Conservation (phyloP, 2,797 vertebrate genomes). For the Mastacembelus armatus region DNA sequence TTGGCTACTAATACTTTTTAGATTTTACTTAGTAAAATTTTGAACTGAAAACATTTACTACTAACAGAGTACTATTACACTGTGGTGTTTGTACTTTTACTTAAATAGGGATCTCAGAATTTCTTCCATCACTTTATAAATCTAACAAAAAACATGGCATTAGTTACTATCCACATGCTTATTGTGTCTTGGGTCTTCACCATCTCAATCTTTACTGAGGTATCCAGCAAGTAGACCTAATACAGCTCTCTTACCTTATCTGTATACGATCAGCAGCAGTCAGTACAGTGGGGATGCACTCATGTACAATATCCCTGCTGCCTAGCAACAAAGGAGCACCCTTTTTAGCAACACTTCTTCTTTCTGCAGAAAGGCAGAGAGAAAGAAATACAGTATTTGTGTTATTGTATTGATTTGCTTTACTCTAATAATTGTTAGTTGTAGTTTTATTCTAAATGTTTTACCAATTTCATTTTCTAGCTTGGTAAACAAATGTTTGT, state of each 20-base stretch:
- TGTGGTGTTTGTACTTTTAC: too few relatives aligned
- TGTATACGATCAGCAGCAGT: slow-evolving; percentile 23
- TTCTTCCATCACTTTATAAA: background rate
- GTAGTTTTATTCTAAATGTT: background rate
- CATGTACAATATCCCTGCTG: slow-evolving; percentile 32
- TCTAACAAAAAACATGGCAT: background rate
- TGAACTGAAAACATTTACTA: too few relatives aligned
- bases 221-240: too few relatives aligned
- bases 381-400: background rate
- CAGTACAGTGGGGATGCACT: slow-evolving; percentile 19
- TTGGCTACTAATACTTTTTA: too few relatives aligned
- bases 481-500: background rate
- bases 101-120: too few relatives aligned
- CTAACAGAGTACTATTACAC: too few relatives aligned
- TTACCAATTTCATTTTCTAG: background rate
- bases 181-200: too few relatives aligned
- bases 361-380: slow-evolving; percentile 32
- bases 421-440: background rate
- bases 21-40: too few relatives aligned
- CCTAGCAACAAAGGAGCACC: slow-evolving; percentile 47
- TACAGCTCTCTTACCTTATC: slow-evolving; percentile 27
- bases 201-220: too few relatives aligned
- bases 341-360: slow-evolving; percentile 22
- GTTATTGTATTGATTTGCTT: slow-evolving; percentile 12
- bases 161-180: too few relatives aligned